Base-by-base conservation (phyloP, 2,113 vertebrate genomes). In the Paratilapia polleni region DNA sequence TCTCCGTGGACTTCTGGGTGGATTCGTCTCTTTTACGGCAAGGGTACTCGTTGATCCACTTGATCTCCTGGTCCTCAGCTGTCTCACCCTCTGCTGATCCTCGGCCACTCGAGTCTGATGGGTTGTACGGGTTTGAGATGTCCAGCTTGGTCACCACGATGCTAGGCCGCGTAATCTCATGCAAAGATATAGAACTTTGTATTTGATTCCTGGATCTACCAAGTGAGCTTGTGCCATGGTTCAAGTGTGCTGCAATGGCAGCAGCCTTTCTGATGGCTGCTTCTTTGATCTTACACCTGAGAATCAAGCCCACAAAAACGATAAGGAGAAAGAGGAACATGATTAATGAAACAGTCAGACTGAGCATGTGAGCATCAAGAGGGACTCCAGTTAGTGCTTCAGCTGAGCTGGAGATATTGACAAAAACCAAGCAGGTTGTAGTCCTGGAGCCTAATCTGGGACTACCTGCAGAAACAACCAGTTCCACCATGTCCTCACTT, bases 1-100 rank as follows among this genome's bases (percentile, higher is more conserved):
- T 92, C 38, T 90, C 87, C 1, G 86, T 95, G 4, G 82, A 13
- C 0, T 58, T 28, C 15, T 94, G 88, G 0, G 92, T 94, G 1
- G 94, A 95, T 49, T 91, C 15, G 0, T 86, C 43, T 36, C 86
- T 92, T 91, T 96, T 96, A 60, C 88, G 91, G 79, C 92, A 96
- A 60, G 94, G 94, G 80, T 94, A 94, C 38, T 96, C 95, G 80
- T 96, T 98, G 68, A 98, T 97, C 95, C 93, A 95, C 91, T 97
- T 97, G 68, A 98, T 98, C 93, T 98, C 98, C 82, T 97, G 96
- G 2, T 98, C 98, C 84, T 99, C 98, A 8, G 96, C 96, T 10
- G 95, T 97, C 87, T 98, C 97, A 26, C 96, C 97, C 91, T 98
- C 96, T 0, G 96, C 96, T 36, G 97, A 98, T 38, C 97, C 94